Percentiles rank a stretch among this genome's conserved stretches.
These are phyloP conservation scores for Rhinichthys osculus DNA, from an alignment of 2,797 vertebrate species.

Conservation along the genomic window DNA sequence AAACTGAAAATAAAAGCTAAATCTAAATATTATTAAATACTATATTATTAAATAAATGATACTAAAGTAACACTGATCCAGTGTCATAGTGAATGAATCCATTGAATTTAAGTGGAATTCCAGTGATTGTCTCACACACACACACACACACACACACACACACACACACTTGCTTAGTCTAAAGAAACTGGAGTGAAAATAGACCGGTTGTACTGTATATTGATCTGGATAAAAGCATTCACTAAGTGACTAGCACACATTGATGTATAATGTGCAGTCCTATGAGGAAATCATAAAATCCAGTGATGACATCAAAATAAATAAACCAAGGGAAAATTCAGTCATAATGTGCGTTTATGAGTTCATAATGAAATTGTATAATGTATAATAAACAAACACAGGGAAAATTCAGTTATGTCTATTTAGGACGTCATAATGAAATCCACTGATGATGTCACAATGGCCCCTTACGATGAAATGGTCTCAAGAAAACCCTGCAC, in stretches of 20 bases:
- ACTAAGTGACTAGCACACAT: not conserved
- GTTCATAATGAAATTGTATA: not conserved
- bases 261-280: not conserved
- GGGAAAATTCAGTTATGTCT: not conserved
- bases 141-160: too few species aligned
- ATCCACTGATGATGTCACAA: not conserved
- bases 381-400: not conserved
- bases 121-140: not conserved
- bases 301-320: not conserved
- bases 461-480: not conserved
- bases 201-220: not conserved
- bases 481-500: not conserved
- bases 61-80: not conserved
- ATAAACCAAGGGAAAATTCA: not conserved
- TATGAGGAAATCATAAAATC: not conserved
- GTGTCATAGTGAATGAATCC: not conserved
- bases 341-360: not conserved
- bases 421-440: not conserved
- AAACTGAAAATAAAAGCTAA: not conserved
- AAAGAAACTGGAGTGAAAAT: not conserved
- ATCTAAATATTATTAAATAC: not conserved
- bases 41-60: not conserved
- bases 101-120: not conserved
- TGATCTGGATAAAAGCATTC: constrained; percentile 18
- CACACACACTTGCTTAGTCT: not conserved